Evolutionary conservation across 2,888 invertebrate genomes (phyloP), one percentile per base, ranked within the genome.

Genomic region (Flexamia atlantica): DNA sequence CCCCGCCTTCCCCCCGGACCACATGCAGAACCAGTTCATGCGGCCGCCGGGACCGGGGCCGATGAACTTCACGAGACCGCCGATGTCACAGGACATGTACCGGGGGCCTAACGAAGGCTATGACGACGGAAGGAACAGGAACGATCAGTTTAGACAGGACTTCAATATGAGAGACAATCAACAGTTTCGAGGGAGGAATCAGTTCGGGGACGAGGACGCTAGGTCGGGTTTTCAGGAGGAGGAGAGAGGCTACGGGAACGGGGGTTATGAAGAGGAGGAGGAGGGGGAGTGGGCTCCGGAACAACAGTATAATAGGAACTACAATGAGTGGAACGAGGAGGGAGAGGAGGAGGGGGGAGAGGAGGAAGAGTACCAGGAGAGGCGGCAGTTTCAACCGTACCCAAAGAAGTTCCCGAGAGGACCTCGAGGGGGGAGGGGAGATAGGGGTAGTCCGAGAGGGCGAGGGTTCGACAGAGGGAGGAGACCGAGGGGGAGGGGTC

Each of bases 171-270:
- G 85, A 87, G 88, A 81, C 86, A 46, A 80, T 82, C 57, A 25
- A 40, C 60, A 84, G 84, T 82, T 82, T 83, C 42, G 83, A 86
- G 88, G 85, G 85, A 83, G 85, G 82, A 90, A 89, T 79, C 90
- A 89, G 87, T 91, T 91, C 88, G 91, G 87, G 50, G 81, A 86
- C 28, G 72, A 84, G 10, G 86, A 86, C 57, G 85, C 87, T 76
- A 86, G 86, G 85, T 88, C 86, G 68, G 84, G 87, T 82, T 87
- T 60, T 70, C 83, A 86, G 79, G 84, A 86, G 20, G 85, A 85
- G 28, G 85, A 86, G 25, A 86, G 87, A 10, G 87, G 89, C 83
- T 86, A 87, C 20, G 89, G 90, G 74, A 89, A 84, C 30, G 82
- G 68, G 7, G 82, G 74, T 20, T 68, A 84, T 32, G 84, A 68